Evolutionary conservation across 2,113 vertebrate genomes (phyloP).

Genomic region (Myiozetetes cayanensis): DNA sequence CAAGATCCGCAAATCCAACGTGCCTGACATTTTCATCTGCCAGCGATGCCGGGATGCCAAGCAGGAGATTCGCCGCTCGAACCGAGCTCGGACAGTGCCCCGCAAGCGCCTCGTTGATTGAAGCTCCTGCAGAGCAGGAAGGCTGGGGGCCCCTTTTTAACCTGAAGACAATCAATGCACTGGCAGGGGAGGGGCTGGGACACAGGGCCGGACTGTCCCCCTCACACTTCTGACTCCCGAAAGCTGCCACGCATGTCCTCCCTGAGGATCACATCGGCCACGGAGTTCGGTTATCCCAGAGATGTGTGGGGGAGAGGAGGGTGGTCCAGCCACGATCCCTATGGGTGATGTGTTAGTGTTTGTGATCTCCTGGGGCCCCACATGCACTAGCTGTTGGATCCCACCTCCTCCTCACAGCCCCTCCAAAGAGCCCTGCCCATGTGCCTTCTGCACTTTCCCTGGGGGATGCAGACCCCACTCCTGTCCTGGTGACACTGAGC

Average conservation of each 20-base stretch:
- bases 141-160: neutral
- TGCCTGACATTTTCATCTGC: constrained; percentile 96
- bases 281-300: neutral
- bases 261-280: neutral
- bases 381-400: neutral
- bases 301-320: neutral
- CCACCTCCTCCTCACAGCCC: neutral
- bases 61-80: constrained; percentile 91
- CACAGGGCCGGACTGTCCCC: neutral
- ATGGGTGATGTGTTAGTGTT: neutral
- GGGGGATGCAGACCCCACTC: neutral
- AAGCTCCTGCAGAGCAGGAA: neutral
- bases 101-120: constrained; percentile 93
- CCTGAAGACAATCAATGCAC: constrained; percentile 61
- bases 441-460: constrained; percentile 66
- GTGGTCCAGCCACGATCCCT: neutral
- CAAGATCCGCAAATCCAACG: constrained; percentile 97
- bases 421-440: constrained; percentile 57
- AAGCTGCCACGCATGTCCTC: neutral
- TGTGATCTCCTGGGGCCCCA: neutral
- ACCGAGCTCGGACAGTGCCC: constrained; percentile 89
- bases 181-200: constrained; percentile 12
- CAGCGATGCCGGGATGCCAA: constrained; percentile 92
- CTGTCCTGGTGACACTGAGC: neutral
- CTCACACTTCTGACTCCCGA: neutral